These are phyloP conservation scores for Oreochromis mossambicus DNA, from an alignment of 2,797 vertebrate genomes.

Conservation along the genomic window DNA sequence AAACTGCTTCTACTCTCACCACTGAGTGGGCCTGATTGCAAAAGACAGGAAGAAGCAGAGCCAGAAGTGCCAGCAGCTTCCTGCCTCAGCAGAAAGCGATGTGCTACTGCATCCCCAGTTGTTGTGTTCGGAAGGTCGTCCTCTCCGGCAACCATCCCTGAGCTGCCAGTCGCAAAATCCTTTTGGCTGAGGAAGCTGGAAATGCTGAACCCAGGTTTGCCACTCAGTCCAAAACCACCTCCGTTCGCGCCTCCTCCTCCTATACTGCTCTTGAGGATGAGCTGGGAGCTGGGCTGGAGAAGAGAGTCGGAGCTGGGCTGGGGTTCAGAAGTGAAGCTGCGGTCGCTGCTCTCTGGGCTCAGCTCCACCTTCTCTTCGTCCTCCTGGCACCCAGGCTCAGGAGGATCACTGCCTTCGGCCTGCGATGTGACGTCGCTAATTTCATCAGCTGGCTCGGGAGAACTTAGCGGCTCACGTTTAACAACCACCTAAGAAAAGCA, in stretches of 20 bases:
- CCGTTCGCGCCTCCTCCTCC: constrained; percentile 21
- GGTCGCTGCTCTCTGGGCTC: constrained; percentile 94
- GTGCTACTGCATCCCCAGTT: constrained; percentile 76
- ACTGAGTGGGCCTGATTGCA: constrained; percentile 50
- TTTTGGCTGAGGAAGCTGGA: constrained; percentile 86
- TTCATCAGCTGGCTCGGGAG: constrained; percentile 89
- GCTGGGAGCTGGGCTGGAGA: constrained; percentile 87
- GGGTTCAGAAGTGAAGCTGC: constrained; percentile 87
- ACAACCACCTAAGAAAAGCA: constrained; percentile 81
- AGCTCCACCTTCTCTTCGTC: constrained; percentile 92
- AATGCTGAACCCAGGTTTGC: constrained; percentile 86
- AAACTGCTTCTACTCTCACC: constrained; percentile 76
- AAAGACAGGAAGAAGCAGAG: constrained; percentile 73
- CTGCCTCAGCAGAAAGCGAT: constrained; percentile 82
- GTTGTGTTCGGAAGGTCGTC: constrained; percentile 93
- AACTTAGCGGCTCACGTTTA: constrained; percentile 92
- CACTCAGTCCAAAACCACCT: constrained; percentile 69
- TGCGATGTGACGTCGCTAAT: constrained; percentile 91
- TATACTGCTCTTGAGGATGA: constrained; percentile 81
- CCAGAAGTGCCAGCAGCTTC: constrained; percentile 72
- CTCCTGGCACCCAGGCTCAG: constrained; percentile 86
- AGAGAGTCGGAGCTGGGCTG: constrained; percentile 83
- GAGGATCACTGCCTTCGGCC: constrained; percentile 87
- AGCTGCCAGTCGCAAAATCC: constrained; percentile 64
- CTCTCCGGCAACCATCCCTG: constrained; percentile 61